These are phyloP conservation scores for Acanthococcus lagerstroemiae DNA, from an alignment of 2,888 invertebrate genomes.

Conservation along the genomic window DNA sequence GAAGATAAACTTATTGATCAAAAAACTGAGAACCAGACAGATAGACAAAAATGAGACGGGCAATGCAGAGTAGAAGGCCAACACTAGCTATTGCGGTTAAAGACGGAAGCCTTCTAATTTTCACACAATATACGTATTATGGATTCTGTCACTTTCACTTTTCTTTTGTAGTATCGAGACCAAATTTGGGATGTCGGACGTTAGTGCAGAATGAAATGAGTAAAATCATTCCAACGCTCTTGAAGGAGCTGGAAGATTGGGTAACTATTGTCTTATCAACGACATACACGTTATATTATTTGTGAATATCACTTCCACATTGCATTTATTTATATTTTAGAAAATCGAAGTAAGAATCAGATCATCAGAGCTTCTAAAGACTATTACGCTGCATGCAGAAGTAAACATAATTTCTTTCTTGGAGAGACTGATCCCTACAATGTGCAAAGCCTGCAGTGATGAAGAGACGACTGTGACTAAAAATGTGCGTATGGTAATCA, in stretches of 20 bases:
- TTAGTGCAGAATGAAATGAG: conserved; percentile 65
- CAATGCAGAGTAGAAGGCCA: no score
- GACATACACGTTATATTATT: no score
- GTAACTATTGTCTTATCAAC: conserved; percentile 49
- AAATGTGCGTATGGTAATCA: conserved; percentile 41
- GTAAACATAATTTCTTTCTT: conserved; percentile 60
- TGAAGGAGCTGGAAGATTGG: conserved; percentile 67
- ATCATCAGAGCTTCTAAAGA: conserved; percentile 62
- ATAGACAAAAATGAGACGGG: no score
- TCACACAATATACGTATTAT: no score
- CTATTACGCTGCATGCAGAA: conserved; percentile 62
- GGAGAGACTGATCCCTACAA: conserved; percentile 49
- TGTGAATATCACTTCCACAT: neutral
- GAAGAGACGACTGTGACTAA: conserved; percentile 54
- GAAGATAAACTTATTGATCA: no score
- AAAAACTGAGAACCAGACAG: no score
- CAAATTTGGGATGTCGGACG: conserved; percentile 65
- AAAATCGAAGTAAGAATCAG: conserved; percentile 52
- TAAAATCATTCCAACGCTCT: conserved; percentile 61
- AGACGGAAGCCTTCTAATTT: no score
- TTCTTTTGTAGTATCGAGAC: conserved; percentile 53
- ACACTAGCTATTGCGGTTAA: no score
- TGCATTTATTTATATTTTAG: neutral
- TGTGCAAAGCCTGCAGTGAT: conserved; percentile 56
- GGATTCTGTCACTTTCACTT: conserved; percentile 12